phyloP scores from a whole-genome alignment of 2,797 vertebrate species.

The Tympanoctomys barrerae region DNA sequence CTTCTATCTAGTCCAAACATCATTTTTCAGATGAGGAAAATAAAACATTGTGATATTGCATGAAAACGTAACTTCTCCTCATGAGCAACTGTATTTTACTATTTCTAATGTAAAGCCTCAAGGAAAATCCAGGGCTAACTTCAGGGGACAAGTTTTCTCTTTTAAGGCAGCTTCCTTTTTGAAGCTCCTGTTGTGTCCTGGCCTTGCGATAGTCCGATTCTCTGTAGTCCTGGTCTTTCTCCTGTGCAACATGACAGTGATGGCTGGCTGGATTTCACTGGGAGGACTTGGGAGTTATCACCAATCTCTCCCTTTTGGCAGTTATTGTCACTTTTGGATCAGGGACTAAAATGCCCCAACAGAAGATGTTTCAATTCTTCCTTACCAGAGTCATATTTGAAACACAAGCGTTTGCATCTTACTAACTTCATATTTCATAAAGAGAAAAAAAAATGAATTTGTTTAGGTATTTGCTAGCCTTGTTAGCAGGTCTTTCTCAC shows the following conservation, averaged over 20 bases:
- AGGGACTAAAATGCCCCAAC: neutral
- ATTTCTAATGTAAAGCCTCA: neutral
- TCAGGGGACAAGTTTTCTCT: neutral
- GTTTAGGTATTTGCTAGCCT: neutral
- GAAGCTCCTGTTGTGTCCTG: neutral
- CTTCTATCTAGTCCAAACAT: neutral
- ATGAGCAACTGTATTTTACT: neutral
- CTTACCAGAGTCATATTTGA: neutral
- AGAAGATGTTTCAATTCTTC: neutral
- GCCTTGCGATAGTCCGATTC: neutral
- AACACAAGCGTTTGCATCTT: neutral
- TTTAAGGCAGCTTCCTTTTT: neutral
- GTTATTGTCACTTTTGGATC: neutral
- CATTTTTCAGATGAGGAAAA: neutral
- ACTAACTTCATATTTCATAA: neutral
- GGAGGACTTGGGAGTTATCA: neutral
- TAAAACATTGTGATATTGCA: constrained; percentile 14
- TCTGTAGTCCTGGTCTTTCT: neutral
- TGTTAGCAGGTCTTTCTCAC: constrained; percentile 64
- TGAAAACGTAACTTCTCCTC: neutral
- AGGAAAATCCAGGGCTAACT: neutral
- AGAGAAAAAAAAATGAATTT: neutral
- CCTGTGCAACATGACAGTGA: neutral
- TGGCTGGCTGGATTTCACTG: neutral
- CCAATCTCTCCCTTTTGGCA: neutral